These are phyloP conservation scores for Menura novaehollandiae DNA, from an alignment of 2,113 vertebrate genomes.

Conservation along the genomic window DNA sequence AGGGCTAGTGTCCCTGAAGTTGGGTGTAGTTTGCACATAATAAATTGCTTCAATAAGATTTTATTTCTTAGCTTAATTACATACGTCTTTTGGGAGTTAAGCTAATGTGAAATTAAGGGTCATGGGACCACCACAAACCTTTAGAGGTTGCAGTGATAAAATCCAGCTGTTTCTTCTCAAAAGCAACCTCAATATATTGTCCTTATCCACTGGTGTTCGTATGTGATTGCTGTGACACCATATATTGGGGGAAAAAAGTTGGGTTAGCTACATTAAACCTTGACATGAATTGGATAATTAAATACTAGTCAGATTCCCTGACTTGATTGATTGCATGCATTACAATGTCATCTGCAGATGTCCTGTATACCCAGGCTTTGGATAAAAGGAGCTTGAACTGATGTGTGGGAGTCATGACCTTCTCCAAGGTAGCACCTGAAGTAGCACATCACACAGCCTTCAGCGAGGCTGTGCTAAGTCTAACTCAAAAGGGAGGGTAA, in stretches of 20 bases:
- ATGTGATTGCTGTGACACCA: not conserved
- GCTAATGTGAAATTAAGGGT: conserved; percentile 61
- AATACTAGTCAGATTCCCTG: not conserved
- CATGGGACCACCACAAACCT: conserved; percentile 43
- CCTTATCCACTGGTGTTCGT: not conserved
- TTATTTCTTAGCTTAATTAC: conserved; percentile 60
- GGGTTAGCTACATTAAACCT: not conserved
- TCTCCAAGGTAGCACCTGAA: not conserved
- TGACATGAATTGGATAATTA: conserved; percentile 1
- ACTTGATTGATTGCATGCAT: not conserved
- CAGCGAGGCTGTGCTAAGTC: not conserved
- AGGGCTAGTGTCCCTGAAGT: conserved; percentile 9
- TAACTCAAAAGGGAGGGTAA: not conserved
- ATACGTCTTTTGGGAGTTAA: conserved; percentile 46
- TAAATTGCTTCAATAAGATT: conserved; percentile 56
- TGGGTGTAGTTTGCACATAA: conserved; percentile 58
- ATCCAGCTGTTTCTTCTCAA: conserved; percentile 61
- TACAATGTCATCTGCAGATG: not conserved
- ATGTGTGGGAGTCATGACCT: not conserved
- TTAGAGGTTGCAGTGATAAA: conserved; percentile 52
- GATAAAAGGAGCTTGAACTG: not conserved
- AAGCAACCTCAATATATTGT: not conserved
- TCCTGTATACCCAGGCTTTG: not conserved
- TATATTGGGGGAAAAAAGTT: not conserved
- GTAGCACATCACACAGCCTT: not conserved